Base-by-base conservation (phyloP, 2,888 invertebrate genomes). In the Drosophila prolongata region DNA sequence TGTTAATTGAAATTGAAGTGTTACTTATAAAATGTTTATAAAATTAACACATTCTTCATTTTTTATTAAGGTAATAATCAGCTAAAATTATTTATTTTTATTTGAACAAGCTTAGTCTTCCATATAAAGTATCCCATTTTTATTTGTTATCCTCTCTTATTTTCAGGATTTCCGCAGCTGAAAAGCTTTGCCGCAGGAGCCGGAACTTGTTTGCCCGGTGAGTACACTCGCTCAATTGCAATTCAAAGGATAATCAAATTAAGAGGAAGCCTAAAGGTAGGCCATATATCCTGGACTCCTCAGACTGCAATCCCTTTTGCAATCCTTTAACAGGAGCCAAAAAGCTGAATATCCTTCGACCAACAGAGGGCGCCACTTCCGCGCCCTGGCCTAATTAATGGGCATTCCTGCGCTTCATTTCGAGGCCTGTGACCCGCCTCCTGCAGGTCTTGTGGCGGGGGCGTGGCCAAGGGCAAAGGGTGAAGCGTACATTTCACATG, bases 141-240 rank as follows among this genome's bases (percentile, higher is more conserved):
- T 1, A 10, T n/a, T 34, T 11, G 3, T 30, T 4, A 0, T 11
- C 14, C 6, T 37, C 5, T 37, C 13, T 43, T 30, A 44, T 8
- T 55, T 24, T 6, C 68, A 92, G 92, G 90, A 52, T 92, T 92
- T 73, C 80, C 91, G 37, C 92, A 92, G 75, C 68, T 92, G 37
- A 92, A 92, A 55, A 87, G 78, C 65, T 92, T 92, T 70, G 89
- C 89, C 70, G 88, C 89, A n/a, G 79, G 88, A 46, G 69, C 87
- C 24, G 91, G 86, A 70, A 80, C 89, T 14, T 91, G 91, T 77
- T 77, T 92, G 60, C 73, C 90, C 34, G 91, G 92, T 92, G 84
- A 91, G 89, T 56, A 6, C 13, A 13, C 14, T 13, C 43, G n/a
- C 46, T 10, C 8, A 3, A 14, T 10, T 30, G 27, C 47, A 6